phyloP scores from a whole-genome alignment of 2,113 vertebrate species.

The Lagopus leucura region DNA sequence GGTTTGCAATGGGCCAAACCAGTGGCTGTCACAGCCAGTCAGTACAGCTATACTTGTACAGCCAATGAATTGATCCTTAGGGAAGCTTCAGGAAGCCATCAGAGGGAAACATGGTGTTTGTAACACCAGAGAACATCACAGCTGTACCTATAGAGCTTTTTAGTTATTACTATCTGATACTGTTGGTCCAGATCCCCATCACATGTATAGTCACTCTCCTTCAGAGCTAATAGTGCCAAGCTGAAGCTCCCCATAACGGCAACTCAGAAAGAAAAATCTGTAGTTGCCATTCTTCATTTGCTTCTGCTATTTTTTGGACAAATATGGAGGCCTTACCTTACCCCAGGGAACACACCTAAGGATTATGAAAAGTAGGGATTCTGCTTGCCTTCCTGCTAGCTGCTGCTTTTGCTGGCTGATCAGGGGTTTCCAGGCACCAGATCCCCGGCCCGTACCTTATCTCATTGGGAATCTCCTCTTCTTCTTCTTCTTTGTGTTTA shows the following conservation, averaged over 20 bases:
- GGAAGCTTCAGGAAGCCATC: background rate
- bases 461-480: conserved; percentile 97
- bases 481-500: conserved; percentile 96
- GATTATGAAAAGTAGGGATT: background rate
- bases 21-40: background rate
- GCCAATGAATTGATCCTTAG: background rate
- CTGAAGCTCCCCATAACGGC: background rate
- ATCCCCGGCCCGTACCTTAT: conserved; percentile 85
- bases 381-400: background rate
- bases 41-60: background rate
- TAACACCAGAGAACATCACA: background rate
- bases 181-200: background rate
- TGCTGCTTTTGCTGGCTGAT: accelerated
- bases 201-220: background rate
- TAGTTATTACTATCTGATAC: background rate
- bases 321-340: background rate
- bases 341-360: background rate
- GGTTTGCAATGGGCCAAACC: background rate
- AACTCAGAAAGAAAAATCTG: background rate
- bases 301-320: background rate
- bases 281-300: background rate
- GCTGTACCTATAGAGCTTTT: background rate
- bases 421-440: background rate
- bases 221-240: background rate
- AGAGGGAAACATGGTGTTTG: background rate